phyloP scores from a whole-genome alignment of 2,797 vertebrate species.

The Myotis pilosus region DNA sequence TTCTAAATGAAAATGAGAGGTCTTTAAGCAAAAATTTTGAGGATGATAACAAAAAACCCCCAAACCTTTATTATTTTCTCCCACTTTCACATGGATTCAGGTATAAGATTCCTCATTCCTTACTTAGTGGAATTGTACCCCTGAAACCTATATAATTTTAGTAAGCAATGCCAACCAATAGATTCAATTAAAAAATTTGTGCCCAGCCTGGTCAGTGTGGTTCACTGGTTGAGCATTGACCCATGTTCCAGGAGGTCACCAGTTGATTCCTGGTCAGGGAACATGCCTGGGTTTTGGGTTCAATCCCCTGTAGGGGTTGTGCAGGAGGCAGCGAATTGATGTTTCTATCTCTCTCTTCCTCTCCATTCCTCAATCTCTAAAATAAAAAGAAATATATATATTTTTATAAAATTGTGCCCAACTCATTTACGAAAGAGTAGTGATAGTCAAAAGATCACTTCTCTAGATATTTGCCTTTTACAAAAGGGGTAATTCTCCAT shows the following conservation, averaged over 20 bases:
- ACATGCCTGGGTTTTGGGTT: no score
- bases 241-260: no score
- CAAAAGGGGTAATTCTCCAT: background rate
- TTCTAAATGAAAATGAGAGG: constrained; percentile 34
- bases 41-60: background rate
- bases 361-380: no score
- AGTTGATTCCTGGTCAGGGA: no score
- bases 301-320: no score
- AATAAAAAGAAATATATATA: no score
- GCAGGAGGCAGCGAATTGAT: no score
- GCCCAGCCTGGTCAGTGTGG: no score
- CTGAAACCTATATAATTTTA: background rate
- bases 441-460: background rate
- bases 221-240: no score
- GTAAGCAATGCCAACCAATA: background rate
- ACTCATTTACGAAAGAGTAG: background rate
- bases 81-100: background rate
- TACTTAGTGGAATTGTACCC: background rate
- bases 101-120: background rate
- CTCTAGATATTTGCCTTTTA: background rate
- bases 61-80: background rate
- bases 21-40: constrained; percentile 8
- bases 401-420: background rate
- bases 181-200: background rate
- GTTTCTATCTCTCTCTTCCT: no score